These are phyloP conservation scores for Amblyornis subalaris DNA, from an alignment of 2,113 vertebrate species.

Conservation along the genomic window DNA sequence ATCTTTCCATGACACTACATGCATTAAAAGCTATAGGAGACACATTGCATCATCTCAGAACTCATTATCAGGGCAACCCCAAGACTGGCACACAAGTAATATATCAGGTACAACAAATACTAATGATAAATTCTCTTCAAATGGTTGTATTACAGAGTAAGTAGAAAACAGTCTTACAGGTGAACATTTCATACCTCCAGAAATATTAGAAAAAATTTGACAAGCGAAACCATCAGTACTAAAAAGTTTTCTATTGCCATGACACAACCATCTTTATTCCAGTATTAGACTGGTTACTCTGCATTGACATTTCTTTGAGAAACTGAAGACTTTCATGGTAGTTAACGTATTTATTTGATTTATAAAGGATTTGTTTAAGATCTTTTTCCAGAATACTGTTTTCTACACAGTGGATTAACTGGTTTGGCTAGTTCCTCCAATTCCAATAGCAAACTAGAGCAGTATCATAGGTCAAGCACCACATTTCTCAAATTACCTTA, in stretches of 20 bases:
- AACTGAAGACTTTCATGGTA: background rate
- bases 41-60: background rate
- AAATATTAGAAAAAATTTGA: background rate
- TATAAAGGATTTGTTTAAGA: background rate
- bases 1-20: background rate
- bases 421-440: slow-evolving; percentile 34
- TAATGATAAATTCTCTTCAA: background rate
- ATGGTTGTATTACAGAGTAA: background rate
- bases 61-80: background rate
- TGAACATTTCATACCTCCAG: background rate
- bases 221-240: background rate
- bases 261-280: background rate
- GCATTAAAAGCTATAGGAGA: background rate
- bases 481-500: slow-evolving; percentile 29
- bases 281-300: background rate
- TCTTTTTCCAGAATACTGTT: background rate
- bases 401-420: slow-evolving; percentile 26
- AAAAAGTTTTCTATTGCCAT: background rate
- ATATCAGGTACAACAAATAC: background rate
- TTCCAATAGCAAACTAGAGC: background rate
- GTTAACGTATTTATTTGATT: background rate
- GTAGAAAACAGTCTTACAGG: background rate
- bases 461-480: slow-evolving; percentile 21
- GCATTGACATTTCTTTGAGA: background rate
- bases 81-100: background rate